Evolutionary conservation across 2,888 invertebrate genomes (phyloP).

Genomic region (Scrobipalpa atriplicella): DNA sequence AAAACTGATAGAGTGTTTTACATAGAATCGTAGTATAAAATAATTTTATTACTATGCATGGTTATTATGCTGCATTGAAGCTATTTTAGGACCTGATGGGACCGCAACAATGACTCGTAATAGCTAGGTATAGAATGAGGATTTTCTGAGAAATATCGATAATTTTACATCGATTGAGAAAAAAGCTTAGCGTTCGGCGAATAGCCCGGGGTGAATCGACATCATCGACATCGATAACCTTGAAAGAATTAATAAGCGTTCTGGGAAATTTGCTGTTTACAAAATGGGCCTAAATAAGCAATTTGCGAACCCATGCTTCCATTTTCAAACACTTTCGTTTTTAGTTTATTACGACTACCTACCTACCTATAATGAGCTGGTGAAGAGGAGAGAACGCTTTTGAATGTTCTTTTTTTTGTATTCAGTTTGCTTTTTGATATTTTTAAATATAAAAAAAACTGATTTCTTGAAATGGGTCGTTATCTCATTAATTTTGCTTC

Average conservation of each 20-base stretch:
- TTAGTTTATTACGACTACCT: not conserved
- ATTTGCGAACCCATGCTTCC: not conserved
- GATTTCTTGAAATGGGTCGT: too few relatives aligned
- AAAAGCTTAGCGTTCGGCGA: constrained; percentile 7
- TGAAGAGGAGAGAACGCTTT: too few relatives aligned
- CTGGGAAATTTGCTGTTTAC: not conserved
- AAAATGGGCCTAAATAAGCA: constrained; percentile 11
- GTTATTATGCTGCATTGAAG: constrained; percentile 50
- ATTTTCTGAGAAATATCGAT: constrained; percentile 22
- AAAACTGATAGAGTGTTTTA: constrained; percentile 35
- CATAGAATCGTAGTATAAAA: constrained; percentile 48
- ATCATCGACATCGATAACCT: constrained; percentile 1
- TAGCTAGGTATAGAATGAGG: constrained; percentile 36
- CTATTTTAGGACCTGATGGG: constrained; percentile 55
- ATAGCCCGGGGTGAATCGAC: constrained; percentile 1
- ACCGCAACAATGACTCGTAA: constrained; percentile 57
- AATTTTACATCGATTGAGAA: constrained; percentile 23
- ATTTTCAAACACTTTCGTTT: not conserved
- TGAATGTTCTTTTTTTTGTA: too few relatives aligned
- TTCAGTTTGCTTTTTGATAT: too few relatives aligned
- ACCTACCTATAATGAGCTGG: not conserved
- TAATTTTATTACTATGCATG: constrained; percentile 64
- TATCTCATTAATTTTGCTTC: too few relatives aligned
- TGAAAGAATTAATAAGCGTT: constrained; percentile 4
- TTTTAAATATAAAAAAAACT: too few relatives aligned